phyloP scores from a whole-genome alignment of 2,113 vertebrate species.

The Prunella fulvescens region DNA sequence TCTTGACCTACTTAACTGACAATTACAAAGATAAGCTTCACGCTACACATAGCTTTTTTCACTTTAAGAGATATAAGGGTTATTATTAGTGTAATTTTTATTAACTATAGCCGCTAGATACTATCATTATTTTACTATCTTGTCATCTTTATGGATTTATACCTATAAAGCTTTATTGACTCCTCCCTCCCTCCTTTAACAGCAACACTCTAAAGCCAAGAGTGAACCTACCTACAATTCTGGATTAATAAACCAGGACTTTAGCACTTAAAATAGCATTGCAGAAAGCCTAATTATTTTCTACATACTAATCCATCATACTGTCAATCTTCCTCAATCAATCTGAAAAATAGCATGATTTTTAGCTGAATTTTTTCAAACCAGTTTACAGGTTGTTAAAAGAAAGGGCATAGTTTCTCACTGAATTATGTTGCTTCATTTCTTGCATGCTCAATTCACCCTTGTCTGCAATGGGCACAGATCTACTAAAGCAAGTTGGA shows the following conservation, averaged over 20 bases:
- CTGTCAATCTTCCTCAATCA: conserved; percentile 1
- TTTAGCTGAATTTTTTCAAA: neutral
- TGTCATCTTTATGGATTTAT: neutral
- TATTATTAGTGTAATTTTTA: conserved; percentile 36
- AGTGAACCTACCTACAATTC: neutral
- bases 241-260: conserved; percentile 37
- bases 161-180: conserved; percentile 4
- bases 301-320: neutral
- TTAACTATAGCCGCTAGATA: neutral
- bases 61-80: neutral
- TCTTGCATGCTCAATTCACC: neutral
- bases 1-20: neutral
- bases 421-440: neutral
- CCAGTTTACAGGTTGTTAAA: neutral
- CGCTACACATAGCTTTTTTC: neutral
- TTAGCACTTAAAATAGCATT: conserved; percentile 13
- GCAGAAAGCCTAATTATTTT: conserved; percentile 45
- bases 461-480: neutral
- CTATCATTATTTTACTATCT: conserved; percentile 7
- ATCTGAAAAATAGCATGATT: neutral
- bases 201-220: neutral
- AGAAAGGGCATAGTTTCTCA: neutral
- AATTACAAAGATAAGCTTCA: conserved; percentile 1
- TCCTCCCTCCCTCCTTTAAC: neutral
- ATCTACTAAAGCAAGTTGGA: neutral